These are phyloP conservation scores for Zoanthus sansibaricus DNA, from an alignment of 92 coral and sea anemone species.

Conservation along the genomic window DNA sequence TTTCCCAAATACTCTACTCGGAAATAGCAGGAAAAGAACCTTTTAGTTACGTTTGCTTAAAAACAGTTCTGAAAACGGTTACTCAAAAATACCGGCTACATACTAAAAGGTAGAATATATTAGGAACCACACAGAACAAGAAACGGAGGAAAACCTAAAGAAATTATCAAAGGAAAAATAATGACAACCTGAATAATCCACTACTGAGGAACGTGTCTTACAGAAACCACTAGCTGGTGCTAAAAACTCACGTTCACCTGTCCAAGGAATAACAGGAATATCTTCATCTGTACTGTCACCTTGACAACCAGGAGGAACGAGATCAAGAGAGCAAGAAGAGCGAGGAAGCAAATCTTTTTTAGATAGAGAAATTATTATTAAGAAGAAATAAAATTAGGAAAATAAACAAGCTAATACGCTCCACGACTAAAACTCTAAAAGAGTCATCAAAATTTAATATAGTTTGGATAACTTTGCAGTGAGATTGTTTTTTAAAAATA, in stretches of 20 bases:
- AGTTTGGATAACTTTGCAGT: too few relatives aligned
- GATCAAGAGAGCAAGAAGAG: background rate
- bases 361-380: background rate
- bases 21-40: too few relatives aligned
- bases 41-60: too few relatives aligned
- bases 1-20: too few relatives aligned
- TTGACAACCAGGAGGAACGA: conserved; percentile 33
- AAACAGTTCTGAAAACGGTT: too few relatives aligned
- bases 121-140: too few relatives aligned
- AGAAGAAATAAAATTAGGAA: background rate
- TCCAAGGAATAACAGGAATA: conserved; percentile 81
- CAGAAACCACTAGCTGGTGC: background rate
- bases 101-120: too few relatives aligned
- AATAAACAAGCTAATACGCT: background rate
- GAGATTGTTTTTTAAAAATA: too few relatives aligned
- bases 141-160: too few relatives aligned
- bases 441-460: background rate
- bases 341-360: conserved; percentile 12
- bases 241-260: conserved; percentile 76
- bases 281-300: conserved; percentile 81
- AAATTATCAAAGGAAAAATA: background rate
- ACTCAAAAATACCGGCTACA: too few relatives aligned
- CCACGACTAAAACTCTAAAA: background rate
- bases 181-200: background rate
- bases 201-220: background rate